Evolutionary conservation across 2,797 vertebrate species (phyloP), one percentile per base, ranked within the genome.

Genomic region (Chrosomus eos): DNA sequence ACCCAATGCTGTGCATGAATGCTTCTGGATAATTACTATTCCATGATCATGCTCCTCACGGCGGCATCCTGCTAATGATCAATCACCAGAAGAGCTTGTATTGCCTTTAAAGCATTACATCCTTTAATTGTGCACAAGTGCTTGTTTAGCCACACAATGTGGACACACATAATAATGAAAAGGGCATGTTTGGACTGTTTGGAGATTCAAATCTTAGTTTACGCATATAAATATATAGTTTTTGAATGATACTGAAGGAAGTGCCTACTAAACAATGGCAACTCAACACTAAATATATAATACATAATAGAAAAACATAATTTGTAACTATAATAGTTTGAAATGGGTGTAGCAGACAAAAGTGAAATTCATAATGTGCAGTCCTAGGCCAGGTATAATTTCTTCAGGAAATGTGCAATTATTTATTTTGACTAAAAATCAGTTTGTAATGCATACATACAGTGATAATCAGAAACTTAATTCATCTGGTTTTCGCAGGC

Each of bases 11-110:
- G 73, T 16, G 83, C 75, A 82, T 64, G 83, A 85, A 71, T 51
- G 70, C 62, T 6, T 80, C 55, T 2, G 53, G 79, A 84, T 86
- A 84, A 88, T 84, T 81, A 81, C 73, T n/a, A 38, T 75, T 83
- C 76, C 64, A 84, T 45, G 77, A 88, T 66, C 84, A 33, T 43
- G 38, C 81, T 55, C 64, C 81, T 77, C 21, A 51, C 4, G n/a
- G 66, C 18, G 10, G 73, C 40, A 64, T 81, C 81, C 76, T 13
- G 16, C 81, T 75, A 86, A 86, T 76, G 84, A 86, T 86, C 81
- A 86, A 88, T 88, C 84, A 76, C 74, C 70, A 83, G 31, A 33
- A 58, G 28, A 68, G 58, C 76, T 58, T 45, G 64, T 43, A 40
- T 48, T 71, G 19, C 43, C 26, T 45, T 79, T 71, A 81, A 68